Evolutionary conservation across 2,888 invertebrate genomes (phyloP), one percentile per base, ranked within the genome.

Genomic region (Agrilus mali): DNA sequence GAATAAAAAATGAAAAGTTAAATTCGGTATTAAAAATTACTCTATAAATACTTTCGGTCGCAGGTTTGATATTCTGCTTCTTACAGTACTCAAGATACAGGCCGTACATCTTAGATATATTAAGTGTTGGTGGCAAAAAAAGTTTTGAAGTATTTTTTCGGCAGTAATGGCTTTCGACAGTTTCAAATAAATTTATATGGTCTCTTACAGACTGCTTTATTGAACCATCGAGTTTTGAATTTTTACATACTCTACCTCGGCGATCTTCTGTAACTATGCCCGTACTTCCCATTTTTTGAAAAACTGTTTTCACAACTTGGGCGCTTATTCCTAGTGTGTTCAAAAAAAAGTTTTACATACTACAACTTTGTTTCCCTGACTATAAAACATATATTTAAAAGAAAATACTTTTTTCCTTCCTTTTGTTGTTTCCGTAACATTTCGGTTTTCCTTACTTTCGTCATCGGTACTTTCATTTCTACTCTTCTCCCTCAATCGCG

Each of bases 161-260:
- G 35, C 47, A 49, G 33, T 49, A 49, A 42, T 49, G 50, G 27
- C 49, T 51, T 38, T 51, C 48, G 12, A 51, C 31, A 7, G 45
- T 47, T 42, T 50, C 45, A 43, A 51, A 50, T 8, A 32, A 22
- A 41, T 48, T 48, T 12, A 51, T 51, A 34, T 50, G 47, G 34
- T 51, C 42, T 7, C 49, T 38, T 33, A 51, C 42, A 7, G 46
- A 41, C 36, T 48, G 40, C 40, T 51, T 50, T 1, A 50, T 41
- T 16, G 43, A 45, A 31, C 50, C 47, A 43, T 44, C 44, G 10
- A 50, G 13, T 17, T 40, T 35, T 6, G 50, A 48, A 41, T 51
- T 51, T 47, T 50, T 48, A 40, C 45, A 45, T 7, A 37, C 45
- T 43, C 43, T 48, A n/a, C 46, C 51, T 45, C 50, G 45, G 27